Evolutionary conservation across 2,113 vertebrate species (phyloP).

Genomic region (Etia nguti): DNA sequence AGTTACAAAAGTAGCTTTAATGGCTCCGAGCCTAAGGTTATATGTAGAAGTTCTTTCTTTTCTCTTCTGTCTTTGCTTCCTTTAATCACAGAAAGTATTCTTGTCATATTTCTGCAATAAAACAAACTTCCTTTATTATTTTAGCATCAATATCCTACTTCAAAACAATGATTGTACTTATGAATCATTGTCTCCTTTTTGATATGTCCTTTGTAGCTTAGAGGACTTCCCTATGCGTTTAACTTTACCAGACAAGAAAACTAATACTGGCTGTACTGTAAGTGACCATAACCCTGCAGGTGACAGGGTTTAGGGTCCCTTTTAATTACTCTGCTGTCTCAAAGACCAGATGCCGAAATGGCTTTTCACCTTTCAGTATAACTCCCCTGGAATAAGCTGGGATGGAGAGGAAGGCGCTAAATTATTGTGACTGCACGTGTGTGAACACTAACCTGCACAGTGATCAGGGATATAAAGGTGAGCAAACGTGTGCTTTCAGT

Average conservation of each 20-base stretch:
- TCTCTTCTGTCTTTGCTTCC: not conserved
- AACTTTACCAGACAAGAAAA: not conserved
- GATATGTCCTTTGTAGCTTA: not conserved
- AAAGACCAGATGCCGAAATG: constrained; percentile 41
- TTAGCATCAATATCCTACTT: not conserved
- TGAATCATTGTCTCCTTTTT: not conserved
- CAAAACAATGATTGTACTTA: not conserved
- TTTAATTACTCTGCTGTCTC: constrained; percentile 68
- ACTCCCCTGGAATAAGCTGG: constrained; percentile 57
- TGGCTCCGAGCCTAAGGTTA: constrained; percentile 1
- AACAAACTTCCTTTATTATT: not conserved
- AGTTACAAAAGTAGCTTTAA: not conserved
- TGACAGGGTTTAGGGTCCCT: constrained; percentile 35
- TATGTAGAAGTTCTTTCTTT: not conserved
- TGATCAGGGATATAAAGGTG: not conserved
- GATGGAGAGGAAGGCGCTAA: not conserved
- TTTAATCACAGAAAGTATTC: not conserved
- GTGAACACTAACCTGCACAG: not conserved
- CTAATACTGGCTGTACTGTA: not conserved
- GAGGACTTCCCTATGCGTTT: not conserved
- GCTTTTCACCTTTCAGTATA: constrained; percentile 4
- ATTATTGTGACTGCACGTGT: not conserved
- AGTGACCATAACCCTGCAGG: not conserved
- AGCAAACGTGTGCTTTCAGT: not conserved
- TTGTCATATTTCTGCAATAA: not conserved